phyloP scores from a whole-genome alignment of 2,888 invertebrate genomes.

The Drosophila setosimentum region DNA sequence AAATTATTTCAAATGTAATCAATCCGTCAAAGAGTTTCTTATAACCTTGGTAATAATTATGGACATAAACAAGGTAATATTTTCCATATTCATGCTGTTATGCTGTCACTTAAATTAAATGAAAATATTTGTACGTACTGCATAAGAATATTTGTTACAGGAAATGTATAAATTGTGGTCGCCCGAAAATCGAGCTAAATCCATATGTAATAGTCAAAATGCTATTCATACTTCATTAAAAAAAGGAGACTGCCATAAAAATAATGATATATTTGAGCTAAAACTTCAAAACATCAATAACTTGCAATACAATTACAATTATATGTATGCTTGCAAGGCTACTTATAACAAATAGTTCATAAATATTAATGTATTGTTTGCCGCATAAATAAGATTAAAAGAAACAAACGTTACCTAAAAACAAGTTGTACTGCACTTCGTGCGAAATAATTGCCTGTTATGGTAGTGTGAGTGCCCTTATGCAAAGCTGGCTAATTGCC shows the following conservation, averaged over 20 bases:
- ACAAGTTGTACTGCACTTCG: background rate
- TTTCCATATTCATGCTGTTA: background rate
- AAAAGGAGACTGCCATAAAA: background rate
- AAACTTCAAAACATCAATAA: too few species aligned
- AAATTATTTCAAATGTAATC: too few species aligned
- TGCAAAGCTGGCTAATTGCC: constrained; percentile 11
- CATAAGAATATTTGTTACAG: background rate
- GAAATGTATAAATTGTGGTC: background rate
- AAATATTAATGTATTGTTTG: background rate
- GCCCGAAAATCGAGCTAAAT: background rate
- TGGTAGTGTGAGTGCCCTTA: background rate
- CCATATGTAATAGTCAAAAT: background rate
- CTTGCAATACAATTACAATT: background rate
- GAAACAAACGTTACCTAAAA: background rate
- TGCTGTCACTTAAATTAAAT: background rate
- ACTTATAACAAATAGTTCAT: background rate
- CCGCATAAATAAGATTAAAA: background rate
- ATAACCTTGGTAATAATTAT: too few species aligned
- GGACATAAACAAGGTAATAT: background rate
- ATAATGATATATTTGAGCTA: background rate
- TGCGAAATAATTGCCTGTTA: background rate
- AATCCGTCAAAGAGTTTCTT: too few species aligned
- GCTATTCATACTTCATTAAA: too few species aligned
- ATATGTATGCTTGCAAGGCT: background rate
- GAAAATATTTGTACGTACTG: background rate